Evolutionary conservation across 2,113 vertebrate species (phyloP).

Genomic region (Arenaria interpres): DNA sequence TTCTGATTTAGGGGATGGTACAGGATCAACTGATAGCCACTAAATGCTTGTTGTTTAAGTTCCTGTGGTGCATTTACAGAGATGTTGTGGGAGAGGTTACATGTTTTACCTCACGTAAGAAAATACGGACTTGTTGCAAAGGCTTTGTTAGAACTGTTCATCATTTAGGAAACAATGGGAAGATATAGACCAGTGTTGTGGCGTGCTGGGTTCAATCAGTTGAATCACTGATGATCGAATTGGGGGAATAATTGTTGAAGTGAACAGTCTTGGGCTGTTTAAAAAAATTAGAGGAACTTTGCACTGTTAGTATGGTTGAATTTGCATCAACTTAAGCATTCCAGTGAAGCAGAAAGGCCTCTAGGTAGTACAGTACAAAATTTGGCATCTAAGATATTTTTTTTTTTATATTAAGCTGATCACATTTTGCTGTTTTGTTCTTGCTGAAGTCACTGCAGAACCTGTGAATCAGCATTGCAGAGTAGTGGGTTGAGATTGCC

Average conservation of each 20-base stretch:
- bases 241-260: not conserved
- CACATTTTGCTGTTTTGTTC: not conserved
- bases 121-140: not conserved
- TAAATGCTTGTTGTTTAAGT: not conserved
- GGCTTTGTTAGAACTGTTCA: not conserved
- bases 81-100: not conserved
- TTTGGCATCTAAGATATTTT: not conserved
- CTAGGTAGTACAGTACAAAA: not conserved
- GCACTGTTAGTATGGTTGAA: not conserved
- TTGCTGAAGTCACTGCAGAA: not conserved
- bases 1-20: not conserved
- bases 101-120: not conserved
- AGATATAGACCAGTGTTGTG: not conserved
- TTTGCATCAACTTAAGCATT: not conserved
- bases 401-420: not conserved
- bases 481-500: not conserved
- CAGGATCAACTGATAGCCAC: not conserved
- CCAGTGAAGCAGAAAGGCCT: not conserved
- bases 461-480: not conserved
- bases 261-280: not conserved
- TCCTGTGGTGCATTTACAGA: not conserved
- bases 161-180: not conserved
- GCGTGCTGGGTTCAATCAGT: not conserved
- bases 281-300: not conserved
- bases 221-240: not conserved